phyloP scores from a whole-genome alignment of 2,113 vertebrate genomes.

The Phycodurus eques region DNA sequence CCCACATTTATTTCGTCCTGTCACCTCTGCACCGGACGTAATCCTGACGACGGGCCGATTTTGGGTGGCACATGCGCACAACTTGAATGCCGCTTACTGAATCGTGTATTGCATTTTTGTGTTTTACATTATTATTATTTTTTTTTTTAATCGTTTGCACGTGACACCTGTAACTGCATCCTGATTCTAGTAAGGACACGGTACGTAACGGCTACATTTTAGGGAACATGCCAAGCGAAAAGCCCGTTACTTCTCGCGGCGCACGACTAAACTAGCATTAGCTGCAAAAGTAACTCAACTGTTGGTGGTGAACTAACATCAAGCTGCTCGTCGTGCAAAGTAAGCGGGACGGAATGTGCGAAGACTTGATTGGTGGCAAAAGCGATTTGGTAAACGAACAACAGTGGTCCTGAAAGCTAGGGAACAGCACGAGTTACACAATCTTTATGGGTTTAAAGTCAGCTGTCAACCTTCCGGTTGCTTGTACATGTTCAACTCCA shows the following conservation, averaged over 20 bases:
- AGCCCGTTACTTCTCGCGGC: neutral
- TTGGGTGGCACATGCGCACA: constrained; percentile 10
- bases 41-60: neutral
- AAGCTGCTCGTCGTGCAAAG: constrained; percentile 1
- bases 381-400: neutral
- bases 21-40: constrained; percentile 58
- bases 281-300: constrained; percentile 30
- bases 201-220: constrained; percentile 16
- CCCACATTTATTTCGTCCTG: constrained; percentile 23
- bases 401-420: neutral
- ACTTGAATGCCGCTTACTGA: constrained; percentile 8
- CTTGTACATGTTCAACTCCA: no score
- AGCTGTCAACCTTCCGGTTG: neutral
- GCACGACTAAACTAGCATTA: constrained; percentile 34
- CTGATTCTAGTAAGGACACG: constrained; percentile 13
- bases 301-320: neutral
- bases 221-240: neutral
- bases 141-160: neutral
- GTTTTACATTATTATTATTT: neutral
- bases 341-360: neutral
- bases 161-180: neutral
- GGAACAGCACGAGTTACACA: neutral
- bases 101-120: neutral
- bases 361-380: neutral
- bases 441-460: neutral